phyloP scores from a whole-genome alignment of 2,888 invertebrate species.

The Hypolimnas misippus region DNA sequence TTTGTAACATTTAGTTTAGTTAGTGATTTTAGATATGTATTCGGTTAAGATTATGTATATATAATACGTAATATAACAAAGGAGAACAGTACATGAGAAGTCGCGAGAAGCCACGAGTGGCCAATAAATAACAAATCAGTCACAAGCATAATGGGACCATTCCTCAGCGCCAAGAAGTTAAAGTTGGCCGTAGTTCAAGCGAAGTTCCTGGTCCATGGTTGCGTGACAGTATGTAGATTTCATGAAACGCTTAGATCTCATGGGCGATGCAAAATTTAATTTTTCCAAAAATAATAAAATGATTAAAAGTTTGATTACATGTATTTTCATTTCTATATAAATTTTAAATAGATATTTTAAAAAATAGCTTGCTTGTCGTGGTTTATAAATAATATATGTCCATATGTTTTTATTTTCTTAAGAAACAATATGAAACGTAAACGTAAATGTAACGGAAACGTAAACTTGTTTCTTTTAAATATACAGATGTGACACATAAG shows the following conservation, averaged over 20 bases:
- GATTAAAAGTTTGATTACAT: too few species aligned
- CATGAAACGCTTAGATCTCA: not conserved
- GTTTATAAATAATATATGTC: too few species aligned
- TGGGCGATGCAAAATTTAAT: too few species aligned
- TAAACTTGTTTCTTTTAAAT: too few species aligned
- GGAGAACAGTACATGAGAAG: constrained; percentile 49
- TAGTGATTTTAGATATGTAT: constrained; percentile 1
- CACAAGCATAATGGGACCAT: constrained; percentile 73
- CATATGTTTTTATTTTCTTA: too few species aligned
- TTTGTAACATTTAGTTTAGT: constrained; percentile 24
- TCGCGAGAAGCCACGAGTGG: constrained; percentile 56
- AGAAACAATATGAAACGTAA: too few species aligned
- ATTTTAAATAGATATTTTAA: too few species aligned
- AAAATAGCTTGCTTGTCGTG: too few species aligned
- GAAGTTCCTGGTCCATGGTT: constrained; percentile 57
- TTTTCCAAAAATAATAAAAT: too few species aligned
- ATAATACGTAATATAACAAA: constrained; percentile 14
- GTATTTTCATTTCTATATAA: too few species aligned
- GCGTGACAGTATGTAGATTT: constrained; percentile 48
- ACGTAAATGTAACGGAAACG: too few species aligned
- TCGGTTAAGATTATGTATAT: not conserved
- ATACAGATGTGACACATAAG: too few species aligned
- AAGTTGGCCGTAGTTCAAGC: constrained; percentile 72
- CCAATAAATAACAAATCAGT: constrained; percentile 79
- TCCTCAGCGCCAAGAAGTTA: constrained; percentile 70